These are phyloP conservation scores for Peromyscus attwateri DNA, from an alignment of 2,797 vertebrate species.

Conservation along the genomic window DNA sequence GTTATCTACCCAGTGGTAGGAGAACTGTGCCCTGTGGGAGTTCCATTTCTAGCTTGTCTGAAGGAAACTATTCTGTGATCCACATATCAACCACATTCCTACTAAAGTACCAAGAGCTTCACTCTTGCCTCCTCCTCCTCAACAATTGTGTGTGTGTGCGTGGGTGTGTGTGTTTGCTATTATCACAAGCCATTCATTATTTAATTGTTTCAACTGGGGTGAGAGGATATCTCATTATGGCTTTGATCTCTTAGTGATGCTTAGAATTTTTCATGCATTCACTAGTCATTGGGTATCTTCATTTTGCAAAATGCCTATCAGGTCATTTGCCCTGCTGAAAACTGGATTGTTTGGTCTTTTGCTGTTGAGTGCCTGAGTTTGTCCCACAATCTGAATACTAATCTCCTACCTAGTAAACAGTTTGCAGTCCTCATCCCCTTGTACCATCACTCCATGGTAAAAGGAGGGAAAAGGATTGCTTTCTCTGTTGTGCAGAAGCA, in stretches of 20 bases:
- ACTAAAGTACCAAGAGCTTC: neutral
- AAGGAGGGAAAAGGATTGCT: neutral
- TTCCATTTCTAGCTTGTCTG: neutral
- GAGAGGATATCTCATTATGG: neutral
- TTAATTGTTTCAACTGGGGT: neutral
- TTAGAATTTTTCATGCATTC: neutral
- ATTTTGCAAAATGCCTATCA: neutral
- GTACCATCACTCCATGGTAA: neutral
- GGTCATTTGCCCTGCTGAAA: neutral
- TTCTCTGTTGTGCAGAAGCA: neutral
- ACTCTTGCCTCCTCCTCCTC: neutral
- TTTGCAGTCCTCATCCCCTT: neutral
- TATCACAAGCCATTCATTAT: neutral
- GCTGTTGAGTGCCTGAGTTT: neutral
- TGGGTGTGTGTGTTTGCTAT: neutral
- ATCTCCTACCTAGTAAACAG: neutral
- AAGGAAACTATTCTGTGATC: neutral
- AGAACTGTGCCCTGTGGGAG: neutral
- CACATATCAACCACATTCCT: neutral
- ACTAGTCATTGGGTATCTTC: neutral
- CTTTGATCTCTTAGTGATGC: neutral
- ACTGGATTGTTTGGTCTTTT: neutral
- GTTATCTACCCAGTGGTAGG: neutral
- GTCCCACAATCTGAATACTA: neutral
- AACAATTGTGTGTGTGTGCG: neutral